Conservation (phyloP, 2,797 vertebrate genomes). For the Channa striata region DNA sequence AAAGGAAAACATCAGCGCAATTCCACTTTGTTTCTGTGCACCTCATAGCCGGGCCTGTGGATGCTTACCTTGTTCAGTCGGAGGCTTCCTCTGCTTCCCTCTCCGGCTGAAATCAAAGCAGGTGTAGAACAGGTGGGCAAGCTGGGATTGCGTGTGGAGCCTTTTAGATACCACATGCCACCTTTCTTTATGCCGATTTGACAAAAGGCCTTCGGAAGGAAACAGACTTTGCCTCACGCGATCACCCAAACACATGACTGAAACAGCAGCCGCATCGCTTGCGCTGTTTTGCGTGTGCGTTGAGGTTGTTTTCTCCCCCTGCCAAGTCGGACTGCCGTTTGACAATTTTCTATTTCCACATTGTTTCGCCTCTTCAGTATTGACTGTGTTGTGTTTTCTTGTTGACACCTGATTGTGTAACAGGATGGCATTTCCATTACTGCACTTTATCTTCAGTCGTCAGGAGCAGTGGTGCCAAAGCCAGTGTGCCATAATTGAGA, state of each 20-base stretch:
- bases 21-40: constrained; percentile 43
- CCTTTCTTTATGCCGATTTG: constrained; percentile 48
- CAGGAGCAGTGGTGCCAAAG: constrained; percentile 55
- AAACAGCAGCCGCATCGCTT: constrained; percentile 43
- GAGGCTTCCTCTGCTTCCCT: constrained; percentile 51
- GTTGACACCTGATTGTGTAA: constrained; percentile 56
- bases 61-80: constrained; percentile 52
- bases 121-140: constrained; percentile 60
- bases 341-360: constrained; percentile 72
- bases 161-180: constrained; percentile 70
- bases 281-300: constrained; percentile 59
- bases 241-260: neutral
- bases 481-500: constrained; percentile 64
- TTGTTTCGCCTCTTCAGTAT: constrained; percentile 64
- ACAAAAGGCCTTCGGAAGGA: constrained; percentile 51
- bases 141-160: constrained; percentile 61
- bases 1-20: constrained; percentile 15
- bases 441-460: constrained; percentile 72
- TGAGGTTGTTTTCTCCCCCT: constrained; percentile 57
- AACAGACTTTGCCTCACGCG: constrained; percentile 16
- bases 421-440: constrained; percentile 76
- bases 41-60: constrained; percentile 29
- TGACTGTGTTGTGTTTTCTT: constrained; percentile 70
- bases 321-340: constrained; percentile 60
- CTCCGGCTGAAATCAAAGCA: constrained; percentile 73